Percentiles rank a stretch among this genome's conserved stretches.
These are phyloP conservation scores for Aphelenchoides bicaudatus DNA, from an alignment of 2,888 invertebrate genomes.

Conservation along the genomic window DNA sequence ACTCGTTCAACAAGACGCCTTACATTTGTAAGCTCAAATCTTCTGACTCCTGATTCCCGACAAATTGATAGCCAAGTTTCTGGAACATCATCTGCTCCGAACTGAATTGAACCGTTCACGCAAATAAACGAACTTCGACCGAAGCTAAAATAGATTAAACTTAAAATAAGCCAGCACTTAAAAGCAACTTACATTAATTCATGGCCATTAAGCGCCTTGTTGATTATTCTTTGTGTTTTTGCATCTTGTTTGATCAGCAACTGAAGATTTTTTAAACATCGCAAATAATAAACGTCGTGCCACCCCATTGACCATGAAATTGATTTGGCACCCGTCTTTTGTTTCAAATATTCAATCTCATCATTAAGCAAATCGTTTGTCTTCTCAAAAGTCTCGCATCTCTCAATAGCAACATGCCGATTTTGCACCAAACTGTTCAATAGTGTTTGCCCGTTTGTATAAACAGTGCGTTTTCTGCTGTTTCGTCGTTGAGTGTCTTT, in stretches of 20 bases:
- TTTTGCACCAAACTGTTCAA: constrained; percentile 23
- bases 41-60: constrained; percentile 36
- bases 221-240: constrained; percentile 32
- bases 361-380: constrained; percentile 44
- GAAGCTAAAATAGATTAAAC: constrained; percentile 38
- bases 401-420: constrained; percentile 45
- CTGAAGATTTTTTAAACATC: constrained; percentile 48
- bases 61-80: constrained; percentile 55
- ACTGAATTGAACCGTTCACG: constrained; percentile 56
- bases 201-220: constrained; percentile 34
- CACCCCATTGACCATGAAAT: constrained; percentile 56
- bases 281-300: constrained; percentile 54
- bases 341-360: constrained; percentile 49
- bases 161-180: background rate
- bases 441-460: constrained; percentile 15
- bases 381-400: constrained; percentile 34
- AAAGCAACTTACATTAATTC: constrained; percentile 28
- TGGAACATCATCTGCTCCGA: constrained; percentile 57
- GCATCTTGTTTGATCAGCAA: constrained; percentile 39
- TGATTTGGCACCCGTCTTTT: constrained; percentile 47
- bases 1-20: constrained; percentile 39
- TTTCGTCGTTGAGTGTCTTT: constrained; percentile 23
- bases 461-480: constrained; percentile 11
- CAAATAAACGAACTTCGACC: constrained; percentile 56
- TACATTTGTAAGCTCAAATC: constrained; percentile 42